Evolutionary conservation across 1,140 invertebrate genomes (phyloP), one percentile per base, ranked within the genome.

Genomic region (Whitmania pigra): DNA sequence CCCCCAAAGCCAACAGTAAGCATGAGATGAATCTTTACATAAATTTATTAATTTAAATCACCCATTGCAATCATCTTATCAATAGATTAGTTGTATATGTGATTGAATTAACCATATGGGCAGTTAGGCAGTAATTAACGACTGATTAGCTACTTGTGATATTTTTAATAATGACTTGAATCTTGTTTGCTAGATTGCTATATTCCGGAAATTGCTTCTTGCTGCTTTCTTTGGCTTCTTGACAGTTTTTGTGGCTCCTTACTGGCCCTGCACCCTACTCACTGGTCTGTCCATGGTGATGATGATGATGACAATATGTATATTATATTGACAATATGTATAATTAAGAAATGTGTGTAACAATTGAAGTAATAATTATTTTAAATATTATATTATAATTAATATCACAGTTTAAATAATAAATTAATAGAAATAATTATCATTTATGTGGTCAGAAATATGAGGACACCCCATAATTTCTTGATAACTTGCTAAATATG

Each of bases 201-300:
- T 90, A 0, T 76, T 86, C 13, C 86, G 86, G 73, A 92, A 91
- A 82, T 81, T 90, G 17, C 11, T 77, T 0, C 72, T 75, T 31
- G 71, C 77, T 1, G 68, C 84, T 2, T 79, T 85, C 20, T 88
- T 87, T 76, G 75, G 88, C 27, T 75, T 86, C 18, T 89, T 87
- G 78, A 89, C 88, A 18, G 76, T 88, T n/a, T 80, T 89, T 69
- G 87, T 89, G 75, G 82, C 68, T 83, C 84, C 72, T 82, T 88
- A 73, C 80, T 86, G 55, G 86, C 75, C 75, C n/a, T 27, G 54
- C 88, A 57, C 78, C 82, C 53, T 87, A 0, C 86, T 89, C 53
- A 80, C 84, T 72, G 81, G 80, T 74, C 69, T 25, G 57, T 63
- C 57, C 9, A 11, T 17, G 57, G 15, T 63, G 57, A 17, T 63